A percentile compares a stretch with the other conserved stretches of the same genome.
These are phyloP conservation scores for Caenorhabditis briggsae DNA, from an alignment of 1,140 invertebrate species.

Conservation along the genomic window DNA sequence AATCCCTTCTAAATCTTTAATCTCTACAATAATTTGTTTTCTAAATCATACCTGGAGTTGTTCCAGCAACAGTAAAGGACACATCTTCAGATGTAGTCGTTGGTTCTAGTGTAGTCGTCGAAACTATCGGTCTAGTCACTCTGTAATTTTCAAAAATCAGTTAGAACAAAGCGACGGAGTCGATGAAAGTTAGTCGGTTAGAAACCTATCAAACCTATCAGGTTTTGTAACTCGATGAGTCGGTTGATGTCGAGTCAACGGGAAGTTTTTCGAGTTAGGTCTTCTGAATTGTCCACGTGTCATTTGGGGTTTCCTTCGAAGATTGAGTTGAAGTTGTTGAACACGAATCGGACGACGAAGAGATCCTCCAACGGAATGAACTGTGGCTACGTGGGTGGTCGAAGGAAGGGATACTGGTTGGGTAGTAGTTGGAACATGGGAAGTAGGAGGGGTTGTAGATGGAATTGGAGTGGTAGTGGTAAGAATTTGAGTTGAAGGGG, in stretches of 20 bases:
- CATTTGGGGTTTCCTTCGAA: slow-evolving; percentile 46
- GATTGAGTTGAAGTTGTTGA: slow-evolving; percentile 47
- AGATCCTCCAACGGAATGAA: slow-evolving; percentile 25
- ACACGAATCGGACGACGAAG: slow-evolving; percentile 36
- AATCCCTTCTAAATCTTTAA: slow-evolving; percentile 1
- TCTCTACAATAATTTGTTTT: neutral
- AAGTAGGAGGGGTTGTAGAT: neutral
- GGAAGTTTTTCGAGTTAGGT: slow-evolving; percentile 9
- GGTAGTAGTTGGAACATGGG: neutral
- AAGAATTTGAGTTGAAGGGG: slow-evolving; percentile 8
- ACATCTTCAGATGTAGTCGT: neutral
- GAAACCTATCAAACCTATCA: slow-evolving; percentile 51
- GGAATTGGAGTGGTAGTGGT: slow-evolving; percentile 18
- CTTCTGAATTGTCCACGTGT: slow-evolving; percentile 47
- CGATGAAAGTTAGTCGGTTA: neutral
- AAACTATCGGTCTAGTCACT: slow-evolving; percentile 4
- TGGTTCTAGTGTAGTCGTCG: neutral
- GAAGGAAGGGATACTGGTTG: neutral
- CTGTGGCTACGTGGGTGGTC: neutral
- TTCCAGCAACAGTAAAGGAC: neutral
- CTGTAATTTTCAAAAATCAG: neutral
- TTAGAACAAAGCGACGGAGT: too few species aligned
- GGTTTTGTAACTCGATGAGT: slow-evolving; percentile 35
- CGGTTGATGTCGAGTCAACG: slow-evolving; percentile 35
- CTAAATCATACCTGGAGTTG: neutral